Evolutionary conservation across 2,797 vertebrate species (phyloP).

Genomic region (Sebastes oblongus): DNA sequence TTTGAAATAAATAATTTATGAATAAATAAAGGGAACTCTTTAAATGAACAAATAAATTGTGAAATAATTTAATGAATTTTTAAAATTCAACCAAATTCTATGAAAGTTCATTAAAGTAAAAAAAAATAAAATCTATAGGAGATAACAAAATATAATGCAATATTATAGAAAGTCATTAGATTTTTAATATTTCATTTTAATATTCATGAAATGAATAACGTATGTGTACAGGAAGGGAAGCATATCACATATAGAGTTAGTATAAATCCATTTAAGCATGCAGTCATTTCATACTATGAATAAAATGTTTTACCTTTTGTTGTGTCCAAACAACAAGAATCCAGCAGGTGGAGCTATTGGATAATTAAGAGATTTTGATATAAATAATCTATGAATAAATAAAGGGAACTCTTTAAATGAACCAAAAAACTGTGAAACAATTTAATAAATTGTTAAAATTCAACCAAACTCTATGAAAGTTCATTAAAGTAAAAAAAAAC

Average conservation of each 20-base stretch:
- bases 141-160: not conserved
- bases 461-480: not conserved
- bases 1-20: not conserved
- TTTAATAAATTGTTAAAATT: not conserved
- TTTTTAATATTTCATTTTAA: not conserved
- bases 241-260: not conserved
- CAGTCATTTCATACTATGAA: not conserved
- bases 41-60: not conserved
- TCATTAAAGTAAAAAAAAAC: not conserved
- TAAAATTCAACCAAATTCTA: not conserved
- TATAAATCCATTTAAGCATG: not conserved
- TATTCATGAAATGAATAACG: not conserved
- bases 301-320: not conserved
- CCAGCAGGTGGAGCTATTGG: conserved; percentile 55
- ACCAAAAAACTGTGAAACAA: not conserved
- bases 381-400: not conserved
- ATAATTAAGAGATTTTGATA: not conserved
- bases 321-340: conserved; percentile 5
- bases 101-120: not conserved
- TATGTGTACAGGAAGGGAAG: not conserved
- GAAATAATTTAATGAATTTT: not conserved
- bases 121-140: not conserved
- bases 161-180: not conserved
- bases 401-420: not conserved
- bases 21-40: not conserved